Percentiles rank a stretch among this genome's conserved stretches.
Evolutionary conservation across 2,888 invertebrate genomes (phyloP).

Genomic region (Dorcus parallelipipedus): DNA sequence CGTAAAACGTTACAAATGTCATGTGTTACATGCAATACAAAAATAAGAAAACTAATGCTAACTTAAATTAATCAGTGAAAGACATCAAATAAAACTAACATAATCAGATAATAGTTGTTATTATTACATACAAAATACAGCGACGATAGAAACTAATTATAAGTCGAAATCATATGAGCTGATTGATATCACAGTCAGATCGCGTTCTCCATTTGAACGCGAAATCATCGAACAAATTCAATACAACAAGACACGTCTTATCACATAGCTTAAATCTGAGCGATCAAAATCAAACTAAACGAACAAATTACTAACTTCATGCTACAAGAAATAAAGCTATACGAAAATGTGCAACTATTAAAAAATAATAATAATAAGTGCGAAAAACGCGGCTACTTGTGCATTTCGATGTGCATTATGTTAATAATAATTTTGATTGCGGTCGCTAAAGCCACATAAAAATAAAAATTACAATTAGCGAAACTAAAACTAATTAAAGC

Average conservation of each 20-base stretch:
- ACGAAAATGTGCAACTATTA: slow-evolving; percentile 11
- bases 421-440: slow-evolving; percentile 2
- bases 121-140: slow-evolving; percentile 11
- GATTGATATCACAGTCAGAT: slow-evolving; percentile 47
- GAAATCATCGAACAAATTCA: slow-evolving; percentile 2
- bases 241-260: slow-evolving; percentile 27
- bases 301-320: slow-evolving; percentile 8
- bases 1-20: too few relatives aligned
- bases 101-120: slow-evolving; percentile 5
- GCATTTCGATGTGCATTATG: slow-evolving; percentile 10
- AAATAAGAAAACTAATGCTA: neutral
- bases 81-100: slow-evolving; percentile 6
- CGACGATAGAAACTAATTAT: neutral
- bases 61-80: slow-evolving; percentile 1
- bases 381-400: slow-evolving; percentile 9
- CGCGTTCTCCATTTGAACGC: slow-evolving; percentile 23
- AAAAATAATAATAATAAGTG: slow-evolving; percentile 12
- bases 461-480: slow-evolving; percentile 1
- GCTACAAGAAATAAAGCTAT: slow-evolving; percentile 17
- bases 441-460: neutral
- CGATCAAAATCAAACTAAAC: slow-evolving; percentile 29
- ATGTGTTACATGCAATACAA: too few relatives aligned
- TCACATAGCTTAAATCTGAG: slow-evolving; percentile 45
- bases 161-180: slow-evolving; percentile 49
- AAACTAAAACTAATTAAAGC: slow-evolving; percentile 28